Base-by-base conservation (phyloP, 2,888 invertebrate genomes). In the Oasisia sp. region DNA sequence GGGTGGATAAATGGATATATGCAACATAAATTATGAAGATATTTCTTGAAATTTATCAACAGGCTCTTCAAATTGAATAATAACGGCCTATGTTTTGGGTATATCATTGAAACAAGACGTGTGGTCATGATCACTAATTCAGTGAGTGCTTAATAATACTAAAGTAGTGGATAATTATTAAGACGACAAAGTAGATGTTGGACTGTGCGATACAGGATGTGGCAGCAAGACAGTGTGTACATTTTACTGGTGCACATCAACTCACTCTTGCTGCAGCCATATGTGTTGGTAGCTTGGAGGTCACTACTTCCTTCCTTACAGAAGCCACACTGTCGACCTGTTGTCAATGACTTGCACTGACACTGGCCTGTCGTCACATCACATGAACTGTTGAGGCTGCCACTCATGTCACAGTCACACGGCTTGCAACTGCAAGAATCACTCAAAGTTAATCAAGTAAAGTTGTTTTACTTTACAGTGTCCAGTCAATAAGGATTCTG, bases 381-480 rank as follows among this genome's bases (percentile, higher is more conserved):
- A 94, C 96, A 96, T 0, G 32, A 14, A 1, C 95, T 94, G 92
- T 95, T 95, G 8, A 94, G 8, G 93, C 95, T 96, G 4, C 96
- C 96, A 0, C 95, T 95, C 56, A 92, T 90, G 14, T 95, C 93
- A 93, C 96, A 96, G 74, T 95, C 94, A 94, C 96, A 96, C 0
- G 94, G 89, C 1, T 91, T 92, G 94, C 96, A 74, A 19, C 95
- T 95, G 91, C 8, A 92, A 93, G 9, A 32, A 92, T 45, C 32
- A 32, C 50, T 32, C 32, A 32, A 4, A 89, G 32, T 32, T 89
- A 32, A 32, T 19, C n/a, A 50, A 14, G 50, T 50, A 50, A 50
- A 9, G 50, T 50, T 38, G 38, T 38, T 38, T n/a, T 38, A 38
- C 38, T 38, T 38, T 4, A 38, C 38, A 38, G 38, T 38, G 4